These are phyloP conservation scores for Sprattus sprattus DNA, from an alignment of 2,113 vertebrate genomes.

Conservation along the genomic window DNA sequence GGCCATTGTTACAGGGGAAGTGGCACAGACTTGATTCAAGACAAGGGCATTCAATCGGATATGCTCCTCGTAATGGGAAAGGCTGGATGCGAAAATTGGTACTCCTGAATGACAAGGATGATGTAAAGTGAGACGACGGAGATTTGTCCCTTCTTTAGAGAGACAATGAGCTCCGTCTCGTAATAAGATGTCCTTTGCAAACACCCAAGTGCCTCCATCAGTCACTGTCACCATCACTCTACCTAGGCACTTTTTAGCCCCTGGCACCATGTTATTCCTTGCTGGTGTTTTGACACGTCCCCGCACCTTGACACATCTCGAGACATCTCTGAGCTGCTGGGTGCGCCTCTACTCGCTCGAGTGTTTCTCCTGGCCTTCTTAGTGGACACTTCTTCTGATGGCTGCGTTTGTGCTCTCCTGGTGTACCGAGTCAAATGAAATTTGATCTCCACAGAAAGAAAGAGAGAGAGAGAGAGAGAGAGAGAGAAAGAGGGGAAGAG, in stretches of 20 bases:
- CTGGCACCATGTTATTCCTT: constrained; percentile 36
- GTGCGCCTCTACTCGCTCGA: constrained; percentile 21
- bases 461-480: neutral
- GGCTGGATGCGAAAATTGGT: neutral
- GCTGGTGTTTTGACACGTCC: constrained; percentile 27
- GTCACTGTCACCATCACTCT: constrained; percentile 43
- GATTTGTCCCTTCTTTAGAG: constrained; percentile 53
- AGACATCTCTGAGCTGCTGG: constrained; percentile 16
- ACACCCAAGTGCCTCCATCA: constrained; percentile 71
- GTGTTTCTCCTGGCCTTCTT: constrained; percentile 47
- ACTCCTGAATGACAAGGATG: neutral
- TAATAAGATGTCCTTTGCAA: constrained; percentile 57
- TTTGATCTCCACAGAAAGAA: constrained; percentile 28
- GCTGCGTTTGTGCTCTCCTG: constrained; percentile 55
- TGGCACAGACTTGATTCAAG: constrained; percentile 8
- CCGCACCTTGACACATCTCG: neutral
- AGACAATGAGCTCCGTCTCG: constrained; percentile 38
- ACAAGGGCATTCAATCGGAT: neutral
- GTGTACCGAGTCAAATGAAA: constrained; percentile 40
- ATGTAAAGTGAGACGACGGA: neutral
- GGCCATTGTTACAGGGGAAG: constrained; percentile 52
- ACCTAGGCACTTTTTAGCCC: constrained; percentile 50
- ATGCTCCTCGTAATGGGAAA: neutral
- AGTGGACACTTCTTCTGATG: constrained; percentile 58
- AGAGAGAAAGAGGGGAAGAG: neutral